phyloP scores from a whole-genome alignment of 2,113 vertebrate genomes.

The Telmatochromis brachygnathus region DNA sequence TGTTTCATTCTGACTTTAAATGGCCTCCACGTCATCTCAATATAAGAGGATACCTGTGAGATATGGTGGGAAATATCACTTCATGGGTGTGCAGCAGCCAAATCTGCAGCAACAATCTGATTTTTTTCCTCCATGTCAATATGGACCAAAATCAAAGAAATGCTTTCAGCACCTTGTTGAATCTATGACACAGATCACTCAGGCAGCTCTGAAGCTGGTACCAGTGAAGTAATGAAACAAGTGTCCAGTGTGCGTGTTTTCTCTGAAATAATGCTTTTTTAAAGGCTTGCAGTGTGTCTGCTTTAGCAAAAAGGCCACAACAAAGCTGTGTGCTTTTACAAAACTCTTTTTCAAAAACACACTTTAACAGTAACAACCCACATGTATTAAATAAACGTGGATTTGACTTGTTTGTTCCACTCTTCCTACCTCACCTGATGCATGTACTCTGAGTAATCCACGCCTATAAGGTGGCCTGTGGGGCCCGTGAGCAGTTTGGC shows the following conservation, averaged over 20 bases:
- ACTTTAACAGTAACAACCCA: not conserved
- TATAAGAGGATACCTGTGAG: rapidly evolving
- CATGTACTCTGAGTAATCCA: conserved; percentile 71
- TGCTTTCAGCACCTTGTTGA: not conserved
- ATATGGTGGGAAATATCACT: not conserved
- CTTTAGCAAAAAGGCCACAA: not conserved
- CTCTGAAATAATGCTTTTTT: not conserved
- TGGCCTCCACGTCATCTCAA: not conserved
- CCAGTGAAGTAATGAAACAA: not conserved
- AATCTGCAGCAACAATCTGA: not conserved
- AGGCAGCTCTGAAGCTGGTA: rapidly evolving
- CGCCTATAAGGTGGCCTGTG: conserved; percentile 54
- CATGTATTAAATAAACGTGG: rapidly evolving
- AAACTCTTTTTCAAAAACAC: not conserved
- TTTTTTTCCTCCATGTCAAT: not conserved
- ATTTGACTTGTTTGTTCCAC: not conserved
- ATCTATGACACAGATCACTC: not conserved
- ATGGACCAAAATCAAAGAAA: not conserved
- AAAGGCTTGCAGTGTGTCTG: not conserved
- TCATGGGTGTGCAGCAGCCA: not conserved
- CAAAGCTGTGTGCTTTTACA: not conserved
- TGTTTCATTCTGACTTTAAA: not conserved
- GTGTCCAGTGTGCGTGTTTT: not conserved
- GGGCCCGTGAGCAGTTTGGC: conserved; percentile 42
- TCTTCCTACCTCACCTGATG: conserved; percentile 34